A percentile compares a stretch with the other conserved stretches of the same genome.
phyloP scores from a whole-genome alignment of 2,797 vertebrate species.

The Poecilia picta region DNA sequence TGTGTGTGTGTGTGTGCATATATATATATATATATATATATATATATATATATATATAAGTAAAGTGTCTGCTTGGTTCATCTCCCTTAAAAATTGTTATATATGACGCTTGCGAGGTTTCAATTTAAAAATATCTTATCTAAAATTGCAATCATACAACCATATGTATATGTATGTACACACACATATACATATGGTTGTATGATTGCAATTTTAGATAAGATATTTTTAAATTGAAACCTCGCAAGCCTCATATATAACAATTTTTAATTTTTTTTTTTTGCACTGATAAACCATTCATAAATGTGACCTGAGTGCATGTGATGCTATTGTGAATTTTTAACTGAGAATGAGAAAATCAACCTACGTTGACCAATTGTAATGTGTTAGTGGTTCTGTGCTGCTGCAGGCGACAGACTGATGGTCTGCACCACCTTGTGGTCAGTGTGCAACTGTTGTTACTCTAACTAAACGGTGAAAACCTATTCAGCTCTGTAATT shows the following conservation, averaged over 20 bases:
- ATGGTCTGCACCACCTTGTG: slow-evolving; percentile 70
- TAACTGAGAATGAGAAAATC: not conserved
- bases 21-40: no score
- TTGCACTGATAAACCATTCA: not conserved
- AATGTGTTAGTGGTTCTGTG: not conserved
- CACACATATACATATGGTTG: not conserved
- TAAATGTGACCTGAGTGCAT: not conserved
- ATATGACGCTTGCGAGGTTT: not conserved
- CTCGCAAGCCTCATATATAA: not conserved
- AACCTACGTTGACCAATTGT: not conserved
- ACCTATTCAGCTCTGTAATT: not conserved
- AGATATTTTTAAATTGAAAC: not conserved
- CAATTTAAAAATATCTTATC: not conserved
- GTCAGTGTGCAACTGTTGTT: slow-evolving; percentile 32
- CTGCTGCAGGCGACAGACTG: slow-evolving; percentile 19
- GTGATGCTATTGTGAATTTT: not conserved
- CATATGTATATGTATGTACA: not conserved
- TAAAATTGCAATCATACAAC: slow-evolving; percentile 5
- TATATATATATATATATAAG: no score
- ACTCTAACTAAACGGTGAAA: not conserved
- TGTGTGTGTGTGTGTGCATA: no score
- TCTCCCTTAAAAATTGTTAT: not conserved
- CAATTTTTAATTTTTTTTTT: not conserved
- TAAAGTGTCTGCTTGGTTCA: no score
- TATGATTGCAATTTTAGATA: slow-evolving; percentile 12